Evolutionary conservation across 2,113 vertebrate species (phyloP), one percentile per base, ranked within the genome.

Genomic region (Alectura lathami): DNA sequence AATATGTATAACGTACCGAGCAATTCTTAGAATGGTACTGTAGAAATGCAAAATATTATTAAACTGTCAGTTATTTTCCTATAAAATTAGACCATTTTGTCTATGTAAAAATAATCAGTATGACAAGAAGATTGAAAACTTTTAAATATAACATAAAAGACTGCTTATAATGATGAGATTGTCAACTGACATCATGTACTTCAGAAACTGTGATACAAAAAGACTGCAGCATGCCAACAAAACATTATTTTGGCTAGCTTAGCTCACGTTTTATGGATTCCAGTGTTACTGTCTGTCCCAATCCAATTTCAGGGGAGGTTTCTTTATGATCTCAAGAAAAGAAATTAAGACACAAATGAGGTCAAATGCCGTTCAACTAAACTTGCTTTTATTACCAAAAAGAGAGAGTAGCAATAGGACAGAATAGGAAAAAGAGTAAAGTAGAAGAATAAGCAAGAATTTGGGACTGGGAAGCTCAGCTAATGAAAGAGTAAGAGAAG

Each of bases 51-150:
- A 95, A 96, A 74, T 81, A 82, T n/a, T 89, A 88, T 92, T 96
- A 93, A 64, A 78, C 43, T 84, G 47, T 42, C 83, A 60, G 57
- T 70, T 95, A 86, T 69, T 93, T 89, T 78, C 45, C 73, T 90
- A 74, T 23, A 78, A 92, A 94, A 94, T 94, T 77, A 95, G 62
- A 83, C 13, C 8, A 15, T 91, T 93, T 91, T 90, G 53, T 82
- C 83, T 93, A 86, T 51, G 68, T 70, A 77, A 94, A 93, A 94
- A 79, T 90, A 94, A 91, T 79, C 80, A n/a, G 24, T 83, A 88
- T 85, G 72, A 67, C 66, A 89, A 92, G 34, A 91, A 88, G 79
- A 92, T 64, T 84, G 73, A 94, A 93, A 94, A 91, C 56, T 92
- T 92, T 77, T 68, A 91, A 76, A 77, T 51, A 59, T 68, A 92